These are phyloP conservation scores for Lacerta agilis DNA, from an alignment of 2,797 vertebrate genomes.

Conservation along the genomic window DNA sequence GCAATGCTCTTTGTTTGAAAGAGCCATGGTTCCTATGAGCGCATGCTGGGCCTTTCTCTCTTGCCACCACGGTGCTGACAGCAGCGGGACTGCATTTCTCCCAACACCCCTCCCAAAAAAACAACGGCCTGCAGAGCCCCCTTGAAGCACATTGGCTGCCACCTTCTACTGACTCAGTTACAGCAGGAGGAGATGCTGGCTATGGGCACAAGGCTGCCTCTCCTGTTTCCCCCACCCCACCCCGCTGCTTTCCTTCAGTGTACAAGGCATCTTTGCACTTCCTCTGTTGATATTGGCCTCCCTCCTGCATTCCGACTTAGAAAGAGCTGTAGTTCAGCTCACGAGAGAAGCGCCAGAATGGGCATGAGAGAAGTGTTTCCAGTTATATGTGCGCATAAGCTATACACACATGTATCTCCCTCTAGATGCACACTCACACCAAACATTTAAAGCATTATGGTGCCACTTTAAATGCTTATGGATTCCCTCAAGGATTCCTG, in stretches of 20 bases:
- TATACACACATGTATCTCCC: not conserved
- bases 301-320: not conserved
- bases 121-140: not conserved
- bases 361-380: not conserved
- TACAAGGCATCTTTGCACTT: not conserved
- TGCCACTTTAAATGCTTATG: no score
- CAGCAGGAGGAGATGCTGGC: not conserved
- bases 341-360: not conserved
- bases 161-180: not conserved
- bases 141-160: not conserved
- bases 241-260: not conserved
- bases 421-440: not conserved
- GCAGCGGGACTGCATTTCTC: not conserved
- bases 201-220: not conserved
- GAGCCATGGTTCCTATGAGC: no score
- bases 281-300: not conserved
- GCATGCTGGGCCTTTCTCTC: not conserved
- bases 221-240: not conserved
- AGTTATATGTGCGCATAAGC: not conserved
- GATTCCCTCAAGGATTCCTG: no score
- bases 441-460: no score
- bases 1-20: not conserved
- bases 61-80: not conserved
- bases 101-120: not conserved
- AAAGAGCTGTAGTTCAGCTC: not conserved